Percentiles rank a stretch among this genome's conserved stretches.
These are phyloP conservation scores for Pandemis cinnamomeana DNA, from an alignment of 2,888 invertebrate genomes.

Conservation along the genomic window DNA sequence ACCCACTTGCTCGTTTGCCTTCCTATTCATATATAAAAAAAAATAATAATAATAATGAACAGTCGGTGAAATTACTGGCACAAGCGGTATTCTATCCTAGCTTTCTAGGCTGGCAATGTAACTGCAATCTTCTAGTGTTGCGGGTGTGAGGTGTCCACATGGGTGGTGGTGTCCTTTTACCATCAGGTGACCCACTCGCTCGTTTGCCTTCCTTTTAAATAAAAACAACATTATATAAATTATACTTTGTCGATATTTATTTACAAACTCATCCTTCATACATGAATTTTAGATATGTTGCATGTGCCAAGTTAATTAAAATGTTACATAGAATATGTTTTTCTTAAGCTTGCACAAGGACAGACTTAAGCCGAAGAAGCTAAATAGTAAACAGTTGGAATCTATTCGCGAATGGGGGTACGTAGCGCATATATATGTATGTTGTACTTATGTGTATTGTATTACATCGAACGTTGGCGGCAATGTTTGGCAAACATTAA, in stretches of 20 bases:
- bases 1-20: no score
- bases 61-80: no score
- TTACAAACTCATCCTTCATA: neutral
- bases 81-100: no score
- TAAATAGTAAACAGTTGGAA: constrained; percentile 94
- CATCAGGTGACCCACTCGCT: no score
- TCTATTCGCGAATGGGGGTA: constrained; percentile 95
- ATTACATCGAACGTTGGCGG: constrained; percentile 55
- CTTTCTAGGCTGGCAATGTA: no score
- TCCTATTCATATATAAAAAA: no score
- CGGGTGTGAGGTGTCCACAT: no score
- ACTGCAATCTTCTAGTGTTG: no score
- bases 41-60: no score
- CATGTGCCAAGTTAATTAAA: constrained; percentile 2
- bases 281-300: neutral
- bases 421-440: constrained; percentile 62
- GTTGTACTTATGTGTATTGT: constrained; percentile 52
- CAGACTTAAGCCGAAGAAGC: constrained; percentile 87
- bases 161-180: no score
- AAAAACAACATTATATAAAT: neutral
- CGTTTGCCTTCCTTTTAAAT: no score
- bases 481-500: constrained; percentile 49
- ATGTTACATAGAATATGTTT: constrained; percentile 51
- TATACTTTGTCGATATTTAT: neutral
- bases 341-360: constrained; percentile 78